These are phyloP conservation scores for Lagopus leucura DNA, from an alignment of 2,113 vertebrate genomes.

Conservation along the genomic window DNA sequence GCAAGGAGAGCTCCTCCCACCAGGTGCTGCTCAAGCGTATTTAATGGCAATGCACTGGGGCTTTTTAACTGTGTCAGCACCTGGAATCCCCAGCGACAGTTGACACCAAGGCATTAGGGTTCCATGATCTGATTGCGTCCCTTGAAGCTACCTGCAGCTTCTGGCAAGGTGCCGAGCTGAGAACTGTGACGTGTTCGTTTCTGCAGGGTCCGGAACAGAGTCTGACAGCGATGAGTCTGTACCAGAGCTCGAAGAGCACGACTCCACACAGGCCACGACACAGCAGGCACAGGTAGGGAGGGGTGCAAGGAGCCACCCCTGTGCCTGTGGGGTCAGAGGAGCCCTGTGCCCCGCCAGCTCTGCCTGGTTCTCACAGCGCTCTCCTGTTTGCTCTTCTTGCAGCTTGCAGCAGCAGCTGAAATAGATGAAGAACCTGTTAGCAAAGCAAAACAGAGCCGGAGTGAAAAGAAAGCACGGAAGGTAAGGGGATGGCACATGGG, in stretches of 20 bases:
- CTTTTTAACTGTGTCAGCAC: neutral
- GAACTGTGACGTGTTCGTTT: neutral
- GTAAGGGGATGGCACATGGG: constrained; percentile 67
- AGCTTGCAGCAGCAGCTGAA: constrained; percentile 97
- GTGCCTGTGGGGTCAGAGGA: accelerated
- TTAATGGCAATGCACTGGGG: neutral
- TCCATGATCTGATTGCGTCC: neutral
- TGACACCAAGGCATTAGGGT: accelerated
- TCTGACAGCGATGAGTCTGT: constrained; percentile 99
- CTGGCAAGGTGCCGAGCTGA: neutral
- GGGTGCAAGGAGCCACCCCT: accelerated
- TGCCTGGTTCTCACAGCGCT: neutral
- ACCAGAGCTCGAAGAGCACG: constrained; percentile 97
- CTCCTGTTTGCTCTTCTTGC: neutral
- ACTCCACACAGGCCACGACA: constrained; percentile 94
- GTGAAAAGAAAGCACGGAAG: constrained; percentile 99
- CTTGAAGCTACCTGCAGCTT: neutral
- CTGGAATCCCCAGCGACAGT: neutral
- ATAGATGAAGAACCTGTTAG: constrained; percentile 98
- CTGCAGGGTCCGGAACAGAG: constrained; percentile 95
- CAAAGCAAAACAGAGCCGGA: constrained; percentile 99
- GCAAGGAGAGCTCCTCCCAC: neutral
- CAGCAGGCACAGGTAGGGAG: constrained; percentile 93
- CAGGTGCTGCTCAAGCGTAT: neutral
- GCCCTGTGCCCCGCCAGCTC: accelerated